Conservation (phyloP, 2,888 invertebrate species). For the Luperina testacea region DNA sequence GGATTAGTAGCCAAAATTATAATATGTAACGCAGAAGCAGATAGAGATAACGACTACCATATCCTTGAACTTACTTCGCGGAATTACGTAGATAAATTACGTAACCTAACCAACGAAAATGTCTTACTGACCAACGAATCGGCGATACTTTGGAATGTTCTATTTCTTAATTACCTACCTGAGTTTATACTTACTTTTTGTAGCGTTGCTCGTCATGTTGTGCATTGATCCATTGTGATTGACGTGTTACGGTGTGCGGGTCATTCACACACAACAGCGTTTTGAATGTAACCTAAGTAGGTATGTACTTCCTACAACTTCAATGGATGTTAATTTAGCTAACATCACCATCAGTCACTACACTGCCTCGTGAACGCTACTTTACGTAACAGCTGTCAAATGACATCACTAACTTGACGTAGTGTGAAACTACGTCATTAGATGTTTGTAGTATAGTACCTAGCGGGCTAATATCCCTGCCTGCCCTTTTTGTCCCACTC, state of each 20-base stretch:
- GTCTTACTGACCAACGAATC: neutral
- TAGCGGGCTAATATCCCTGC: neutral
- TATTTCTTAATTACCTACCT: neutral
- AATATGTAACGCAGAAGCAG: neutral
- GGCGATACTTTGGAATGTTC: neutral
- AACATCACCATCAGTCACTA: slow-evolving; percentile 2
- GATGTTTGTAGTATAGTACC: neutral
- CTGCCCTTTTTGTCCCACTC: neutral
- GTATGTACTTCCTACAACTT: neutral
- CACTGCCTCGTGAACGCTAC: slow-evolving; percentile 22
- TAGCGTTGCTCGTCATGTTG: no score
- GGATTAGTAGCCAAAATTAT: slow-evolving; percentile 6
- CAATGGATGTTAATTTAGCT: slow-evolving; percentile 29
- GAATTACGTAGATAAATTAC: slow-evolving; percentile 28
- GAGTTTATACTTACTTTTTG: neutral
- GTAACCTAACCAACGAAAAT: slow-evolving; percentile 23
- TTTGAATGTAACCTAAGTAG: slow-evolving; percentile 1
- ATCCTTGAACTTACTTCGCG: slow-evolving; percentile 54
- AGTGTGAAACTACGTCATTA: slow-evolving; percentile 16
- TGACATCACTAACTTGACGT: slow-evolving; percentile 42
- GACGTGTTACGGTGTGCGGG: slow-evolving; percentile 11
- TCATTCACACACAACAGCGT: slow-evolving; percentile 3
- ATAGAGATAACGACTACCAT: neutral
- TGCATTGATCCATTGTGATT: neutral
- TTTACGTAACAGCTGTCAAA: slow-evolving; percentile 38